Evolutionary conservation across 2,797 vertebrate genomes (phyloP), one percentile per base, ranked within the genome.

Genomic region (Aldrovandia affinis): DNA sequence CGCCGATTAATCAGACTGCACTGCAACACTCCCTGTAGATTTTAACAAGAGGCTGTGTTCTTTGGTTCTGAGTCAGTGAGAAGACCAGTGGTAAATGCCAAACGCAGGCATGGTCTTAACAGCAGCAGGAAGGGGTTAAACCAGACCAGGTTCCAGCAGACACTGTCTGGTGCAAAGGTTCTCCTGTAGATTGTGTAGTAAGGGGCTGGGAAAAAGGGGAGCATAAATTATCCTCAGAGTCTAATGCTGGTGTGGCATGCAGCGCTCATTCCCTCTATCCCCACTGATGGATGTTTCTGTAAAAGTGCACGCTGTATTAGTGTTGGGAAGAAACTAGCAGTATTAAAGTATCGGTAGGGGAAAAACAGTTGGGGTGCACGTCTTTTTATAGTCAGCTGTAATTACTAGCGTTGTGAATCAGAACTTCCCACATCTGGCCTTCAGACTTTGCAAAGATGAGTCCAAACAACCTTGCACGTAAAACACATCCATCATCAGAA

Each of bases 401-500:
- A 90, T 92, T 94, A 89, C 87, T 91, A 89, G 88, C 83, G 80
- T 90, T 89, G 82, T 87, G 90, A 91, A 87, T 89, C 75, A 70
- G 81, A 65, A 78, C 86, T 86, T 91, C 88, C 83, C 90, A 91
- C 90, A 94, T 95, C 93, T 95, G 92, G 81, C 81, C 85, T 84
- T 94, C 91, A 93, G 91, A 94, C 89, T 93, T 94, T 93, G 88
- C 90, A 88, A 87, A 89, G 88, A 85, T 68, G 86, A 85, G 80
- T 89, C 91, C 88, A 91, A 88, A 47, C 80, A 68, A 75, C 73
- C n/a, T 18, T 54, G 77, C 63, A 90, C 85, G 82, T 83, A 87
- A 84, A 85, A 57, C 86, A 84, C 83, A 85, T 91, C 83, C 88
- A 91, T 85, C 86, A 82, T 70, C 57, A 84, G 18, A 80, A 77